Evolutionary conservation across 2,888 invertebrate species (phyloP).

Genomic region (Coelopa pilipes): DNA sequence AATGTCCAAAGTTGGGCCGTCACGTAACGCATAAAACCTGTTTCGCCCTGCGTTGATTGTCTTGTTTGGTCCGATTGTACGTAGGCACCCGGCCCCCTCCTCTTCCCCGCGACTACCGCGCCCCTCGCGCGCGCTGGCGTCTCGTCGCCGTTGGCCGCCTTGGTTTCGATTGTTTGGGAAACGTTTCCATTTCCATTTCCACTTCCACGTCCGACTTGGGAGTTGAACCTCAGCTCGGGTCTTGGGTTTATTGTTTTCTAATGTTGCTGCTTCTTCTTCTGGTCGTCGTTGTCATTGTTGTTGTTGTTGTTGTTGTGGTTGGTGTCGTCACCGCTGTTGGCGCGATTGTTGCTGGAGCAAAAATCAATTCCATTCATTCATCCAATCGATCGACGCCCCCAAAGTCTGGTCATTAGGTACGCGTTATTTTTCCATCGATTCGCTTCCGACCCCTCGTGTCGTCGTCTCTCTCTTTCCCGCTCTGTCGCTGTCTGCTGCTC

Average conservation of each 20-base stretch:
- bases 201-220: neutral
- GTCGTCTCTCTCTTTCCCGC: too few relatives aligned
- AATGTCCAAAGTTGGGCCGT: slow-evolving; percentile 32
- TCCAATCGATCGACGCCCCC: slow-evolving; percentile 29
- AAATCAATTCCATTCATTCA: slow-evolving; percentile 29
- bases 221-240: neutral
- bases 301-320: slow-evolving; percentile 18
- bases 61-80: slow-evolving; percentile 21
- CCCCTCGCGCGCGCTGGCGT: neutral
- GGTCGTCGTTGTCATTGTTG: neutral
- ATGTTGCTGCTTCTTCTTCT: slow-evolving; percentile 12
- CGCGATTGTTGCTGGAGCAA: slow-evolving; percentile 17
- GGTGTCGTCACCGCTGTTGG: slow-evolving; percentile 11
- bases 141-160: neutral
- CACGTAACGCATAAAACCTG: slow-evolving; percentile 43
- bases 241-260: slow-evolving; percentile 35
- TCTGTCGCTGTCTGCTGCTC: neutral
- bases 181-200: slow-evolving; percentile 1
- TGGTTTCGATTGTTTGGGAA: slow-evolving; percentile 6
- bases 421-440: slow-evolving; percentile 10
- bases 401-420: slow-evolving; percentile 32
- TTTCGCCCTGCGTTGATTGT: slow-evolving; percentile 37
- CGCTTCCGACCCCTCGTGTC: too few relatives aligned
- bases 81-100: neutral
- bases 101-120: neutral